A percentile compares a stretch with the other conserved stretches of the same genome.
Evolutionary conservation across 2,888 invertebrate species (phyloP).

Genomic region (Pammene fasciana): DNA sequence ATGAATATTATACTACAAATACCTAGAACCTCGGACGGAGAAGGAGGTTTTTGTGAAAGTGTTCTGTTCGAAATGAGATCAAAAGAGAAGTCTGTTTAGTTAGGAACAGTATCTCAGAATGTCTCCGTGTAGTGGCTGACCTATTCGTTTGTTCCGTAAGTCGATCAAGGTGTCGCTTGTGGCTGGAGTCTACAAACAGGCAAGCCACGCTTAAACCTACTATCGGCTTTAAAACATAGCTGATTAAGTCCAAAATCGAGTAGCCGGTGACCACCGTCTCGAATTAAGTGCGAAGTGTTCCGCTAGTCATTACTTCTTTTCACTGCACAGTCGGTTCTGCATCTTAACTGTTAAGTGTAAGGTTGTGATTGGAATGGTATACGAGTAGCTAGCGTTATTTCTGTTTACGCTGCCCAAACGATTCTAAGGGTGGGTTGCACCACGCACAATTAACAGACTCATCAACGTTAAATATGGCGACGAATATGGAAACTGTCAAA

Average conservation of each 20-base stretch:
- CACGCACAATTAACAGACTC: no score
- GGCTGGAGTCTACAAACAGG: slow-evolving; percentile 3
- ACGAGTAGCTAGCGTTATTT: background rate
- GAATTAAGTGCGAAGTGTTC: slow-evolving; percentile 34
- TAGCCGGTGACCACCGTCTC: slow-evolving; percentile 18
- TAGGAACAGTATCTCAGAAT: background rate
- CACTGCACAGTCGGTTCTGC: background rate
- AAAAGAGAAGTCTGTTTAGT: no score
- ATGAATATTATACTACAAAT: no score
- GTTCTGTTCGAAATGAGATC: no score
- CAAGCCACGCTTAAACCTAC: background rate
- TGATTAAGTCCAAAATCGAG: background rate
- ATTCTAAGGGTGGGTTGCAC: no score
- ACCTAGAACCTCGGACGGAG: no score
- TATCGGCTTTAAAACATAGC: background rate
- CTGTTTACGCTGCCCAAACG: background rate
- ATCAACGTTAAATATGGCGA: no score
- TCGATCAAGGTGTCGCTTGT: slow-evolving; percentile 22
- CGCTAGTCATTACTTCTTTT: slow-evolving; percentile 20
- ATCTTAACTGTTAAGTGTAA: background rate
- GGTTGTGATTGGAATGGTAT: slow-evolving; percentile 1
- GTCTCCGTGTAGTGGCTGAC: background rate
- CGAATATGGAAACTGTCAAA: no score
- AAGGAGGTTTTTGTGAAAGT: no score
- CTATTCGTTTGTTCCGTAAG: slow-evolving; percentile 13